A percentile compares a stretch with the other conserved stretches of the same genome.
Evolutionary conservation across 2,113 vertebrate genomes (phyloP).

Genomic region (Hydrolagus affinis): DNA sequence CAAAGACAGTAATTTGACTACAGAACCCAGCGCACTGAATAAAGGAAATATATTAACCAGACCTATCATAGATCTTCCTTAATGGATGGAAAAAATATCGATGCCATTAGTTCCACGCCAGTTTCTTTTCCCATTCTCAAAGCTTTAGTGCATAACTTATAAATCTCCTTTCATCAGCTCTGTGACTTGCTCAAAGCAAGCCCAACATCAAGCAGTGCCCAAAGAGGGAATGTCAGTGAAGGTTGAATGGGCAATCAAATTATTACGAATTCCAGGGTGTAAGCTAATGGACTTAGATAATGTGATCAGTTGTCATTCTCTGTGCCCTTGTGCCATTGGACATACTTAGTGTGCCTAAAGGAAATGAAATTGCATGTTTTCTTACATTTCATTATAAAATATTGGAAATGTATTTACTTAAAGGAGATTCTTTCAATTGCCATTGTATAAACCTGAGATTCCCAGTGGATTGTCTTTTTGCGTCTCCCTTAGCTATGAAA

Average conservation of each 20-base stretch:
- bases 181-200: slow-evolving; percentile 49
- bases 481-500: background rate
- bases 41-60: slow-evolving; percentile 43
- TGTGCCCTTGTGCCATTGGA: slow-evolving; percentile 36
- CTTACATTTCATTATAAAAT: background rate
- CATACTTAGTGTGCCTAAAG: background rate
- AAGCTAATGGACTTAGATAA: slow-evolving; percentile 42
- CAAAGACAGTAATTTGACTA: slow-evolving; percentile 34
- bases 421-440: background rate
- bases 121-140: slow-evolving; percentile 45
- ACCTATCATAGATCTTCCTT: slow-evolving; percentile 45
- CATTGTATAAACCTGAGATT: background rate
- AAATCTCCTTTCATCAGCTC: slow-evolving; percentile 48
- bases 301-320: slow-evolving; percentile 47
- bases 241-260: slow-evolving; percentile 50
- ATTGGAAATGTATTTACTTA: background rate
- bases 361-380: slow-evolving; percentile 34
- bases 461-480: background rate
- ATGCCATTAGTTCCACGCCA: slow-evolving; percentile 47
- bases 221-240: slow-evolving; percentile 51
- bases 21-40: slow-evolving; percentile 41
- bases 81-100: slow-evolving; percentile 42
- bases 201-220: slow-evolving; percentile 41
- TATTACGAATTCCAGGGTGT: slow-evolving; percentile 49
- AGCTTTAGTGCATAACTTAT: slow-evolving; percentile 49